These are phyloP conservation scores for Ahaetulla prasina DNA, from an alignment of 2,113 vertebrate genomes.

Conservation along the genomic window DNA sequence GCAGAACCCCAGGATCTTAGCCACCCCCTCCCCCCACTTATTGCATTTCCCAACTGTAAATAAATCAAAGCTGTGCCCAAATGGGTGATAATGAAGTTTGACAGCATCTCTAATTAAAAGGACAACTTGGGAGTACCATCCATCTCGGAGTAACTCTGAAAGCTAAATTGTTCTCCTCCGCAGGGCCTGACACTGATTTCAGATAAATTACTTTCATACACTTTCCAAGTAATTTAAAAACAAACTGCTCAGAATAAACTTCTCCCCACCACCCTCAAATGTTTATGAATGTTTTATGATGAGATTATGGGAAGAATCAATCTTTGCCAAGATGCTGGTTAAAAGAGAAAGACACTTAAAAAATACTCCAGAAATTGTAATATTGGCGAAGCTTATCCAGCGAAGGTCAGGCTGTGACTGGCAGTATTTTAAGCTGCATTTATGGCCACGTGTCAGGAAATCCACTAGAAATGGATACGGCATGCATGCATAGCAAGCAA, in stretches of 20 bases:
- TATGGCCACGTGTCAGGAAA: not conserved
- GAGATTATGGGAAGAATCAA: constrained; percentile 27
- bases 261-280: not conserved
- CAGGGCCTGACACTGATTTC: constrained; percentile 1
- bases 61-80: not conserved
- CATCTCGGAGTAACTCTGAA: not conserved
- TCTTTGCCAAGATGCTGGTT: constrained; percentile 23
- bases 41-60: not conserved
- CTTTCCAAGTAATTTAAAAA: constrained; percentile 40
- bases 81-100: not conserved
- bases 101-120: not conserved
- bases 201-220: constrained; percentile 34
- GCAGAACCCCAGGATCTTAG: not conserved
- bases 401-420: constrained; percentile 19
- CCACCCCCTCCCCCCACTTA: not conserved
- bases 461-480: constrained; percentile 8
- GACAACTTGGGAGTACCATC: not conserved
- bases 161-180: constrained; percentile 3
- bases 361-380: not conserved
- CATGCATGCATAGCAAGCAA: constrained; percentile 6
- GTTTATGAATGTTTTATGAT: constrained; percentile 45
- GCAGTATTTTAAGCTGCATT: not conserved
- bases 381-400: not conserved
- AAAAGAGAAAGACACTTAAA: not conserved
- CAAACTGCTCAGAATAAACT: constrained; percentile 29